Base-by-base conservation (phyloP, 2,888 invertebrate species). In the Macrophya annulata region DNA sequence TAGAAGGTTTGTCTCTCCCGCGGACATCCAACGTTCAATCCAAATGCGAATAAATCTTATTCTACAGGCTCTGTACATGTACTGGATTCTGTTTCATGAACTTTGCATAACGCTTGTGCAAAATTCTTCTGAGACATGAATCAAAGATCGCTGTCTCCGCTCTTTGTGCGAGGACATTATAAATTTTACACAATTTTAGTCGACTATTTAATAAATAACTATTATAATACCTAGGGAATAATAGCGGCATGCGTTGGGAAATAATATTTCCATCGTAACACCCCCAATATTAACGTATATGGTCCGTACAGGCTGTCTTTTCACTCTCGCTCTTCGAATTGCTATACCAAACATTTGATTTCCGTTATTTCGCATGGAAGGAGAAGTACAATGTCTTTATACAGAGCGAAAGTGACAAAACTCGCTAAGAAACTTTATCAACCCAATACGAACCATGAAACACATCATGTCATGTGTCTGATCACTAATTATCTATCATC, bases 201-300 rank as follows among this genome's bases (percentile, higher is more conserved):
- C 31, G 74, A 77, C 37, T 9, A 62, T 81, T 81, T 17, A 59
- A 81, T 81, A 81, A 81, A 81, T 81, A 81, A 62, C 62, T 62
- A 81, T 62, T 43, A 40, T 31, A n/a, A 81, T 81, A 62, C 55
- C 76, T 48, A 79, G 37, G 25, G 37, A 21, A 25, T 62, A 43
- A 37, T 62, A 43, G n/a, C 40, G 43, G 17, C 31, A 62, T 43
- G 40, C 43, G n/a, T 25, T 10, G 21, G 62, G 43, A 81, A 62
- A 12, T 31, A 55, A 77, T 51, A 77, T 76, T 76, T 31, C 25
- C 48, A 76, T 48, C 48, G 48, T 43, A 9, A 21, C 48, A 45
- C 45, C 76, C 40, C 48, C 15, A 15, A 25, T 21, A 21, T 21
- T 25, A 76, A 48, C 12, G 25, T 21, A 81, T 62, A 4, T 4